Base-by-base conservation (phyloP, 2,113 vertebrate species). In the Patagioenas fasciata region DNA sequence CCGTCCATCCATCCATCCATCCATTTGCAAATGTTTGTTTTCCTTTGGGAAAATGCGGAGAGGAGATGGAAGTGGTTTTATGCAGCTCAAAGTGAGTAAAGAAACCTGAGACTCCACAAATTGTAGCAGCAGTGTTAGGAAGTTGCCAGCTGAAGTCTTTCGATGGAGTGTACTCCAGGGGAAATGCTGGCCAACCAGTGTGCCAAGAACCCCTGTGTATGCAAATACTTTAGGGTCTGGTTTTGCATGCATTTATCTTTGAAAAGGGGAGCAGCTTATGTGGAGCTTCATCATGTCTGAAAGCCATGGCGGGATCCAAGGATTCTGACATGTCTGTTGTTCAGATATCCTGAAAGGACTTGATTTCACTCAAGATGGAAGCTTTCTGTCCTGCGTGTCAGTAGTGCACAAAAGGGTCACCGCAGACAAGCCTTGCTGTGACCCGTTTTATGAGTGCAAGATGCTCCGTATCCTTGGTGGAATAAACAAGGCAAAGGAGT, bases 161-260 rank as follows among this genome's bases (percentile, higher is more conserved):
- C 51, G 23, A 2, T 2, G 7, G 28, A 66, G 7, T 0, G 0
- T 73, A 20, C 18, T 79, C 48, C 1, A 0, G 6, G 44, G 50
- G 29, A 71, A 71, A 61, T 40, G 10, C 32, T 36, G 73, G 19
- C 24, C 53, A 44, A 4, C 15, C 74, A 5, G 58, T 5, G 24
- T 75, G 53, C 34, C 42, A 51, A 67, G 54, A 87, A 16, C 20
- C 23, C 34, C 17, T 1, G 2, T 40, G 31, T 40, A 5, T 82
- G 40, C 20, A 69, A 91, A 80, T 28, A 53, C 23, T 87, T 74
- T 36, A 81, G 60, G 56, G 24, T 53, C 89, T 3, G 5, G 13
- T 32, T 86, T 38, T 88, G 14, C 17, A 32, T 36, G 24, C 3
- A 5, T 78, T 90, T 78, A 67, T 23, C 48, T 24, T 82, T 62